A percentile compares a stretch with the other conserved stretches of the same genome.
phyloP scores from a whole-genome alignment of 2,888 invertebrate genomes.

The Bimastos eiseni region DNA sequence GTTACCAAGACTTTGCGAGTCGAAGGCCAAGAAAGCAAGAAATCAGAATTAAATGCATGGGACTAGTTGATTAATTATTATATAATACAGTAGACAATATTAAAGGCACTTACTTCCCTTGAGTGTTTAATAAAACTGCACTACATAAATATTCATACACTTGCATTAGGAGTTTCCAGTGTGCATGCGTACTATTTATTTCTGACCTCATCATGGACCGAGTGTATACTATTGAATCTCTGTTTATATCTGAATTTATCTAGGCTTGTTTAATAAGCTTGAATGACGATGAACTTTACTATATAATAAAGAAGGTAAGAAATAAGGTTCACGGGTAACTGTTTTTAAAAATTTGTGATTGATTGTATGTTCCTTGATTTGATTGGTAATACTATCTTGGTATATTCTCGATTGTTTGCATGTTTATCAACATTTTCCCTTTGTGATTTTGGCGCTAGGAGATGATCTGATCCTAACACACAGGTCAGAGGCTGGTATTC shows the following conservation, averaged over 20 bases:
- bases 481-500: too few relatives aligned
- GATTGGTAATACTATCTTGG: neutral
- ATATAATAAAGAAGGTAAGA: neutral
- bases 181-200: neutral
- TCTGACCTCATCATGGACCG: neutral
- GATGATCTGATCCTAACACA: too few relatives aligned
- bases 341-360: neutral
- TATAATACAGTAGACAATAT: neutral
- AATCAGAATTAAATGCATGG: neutral
- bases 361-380: neutral
- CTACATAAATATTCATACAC: neutral
- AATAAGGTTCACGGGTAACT: neutral
- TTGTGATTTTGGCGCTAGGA: neutral
- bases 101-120: neutral
- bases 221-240: neutral
- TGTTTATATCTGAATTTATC: neutral
- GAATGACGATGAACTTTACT: too few relatives aligned
- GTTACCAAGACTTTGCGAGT: neutral
- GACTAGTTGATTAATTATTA: neutral
- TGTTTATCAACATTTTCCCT: neutral
- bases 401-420: neutral
- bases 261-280: neutral
- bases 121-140: neutral
- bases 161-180: neutral
- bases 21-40: neutral